These are phyloP conservation scores for Colossoma macropomum DNA, from an alignment of 2,113 vertebrate species.

Conservation along the genomic window DNA sequence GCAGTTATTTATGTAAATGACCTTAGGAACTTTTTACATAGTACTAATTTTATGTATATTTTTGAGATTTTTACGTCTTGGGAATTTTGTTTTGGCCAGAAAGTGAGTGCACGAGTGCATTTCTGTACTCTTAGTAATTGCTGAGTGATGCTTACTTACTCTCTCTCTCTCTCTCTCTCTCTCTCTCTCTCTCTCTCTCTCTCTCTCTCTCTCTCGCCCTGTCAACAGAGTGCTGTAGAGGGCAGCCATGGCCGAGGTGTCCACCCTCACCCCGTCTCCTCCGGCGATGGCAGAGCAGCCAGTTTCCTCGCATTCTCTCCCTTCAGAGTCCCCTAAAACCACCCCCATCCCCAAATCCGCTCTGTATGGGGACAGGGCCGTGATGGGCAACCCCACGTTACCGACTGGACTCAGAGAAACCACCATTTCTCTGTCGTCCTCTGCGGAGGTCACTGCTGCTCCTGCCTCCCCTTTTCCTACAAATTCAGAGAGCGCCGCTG, in stretches of 20 bases:
- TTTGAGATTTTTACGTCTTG: no score
- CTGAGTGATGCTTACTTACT: background rate
- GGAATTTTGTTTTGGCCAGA: no score
- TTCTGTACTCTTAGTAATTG: no score
- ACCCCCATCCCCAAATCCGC: slow-evolving; percentile 65
- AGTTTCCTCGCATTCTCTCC: slow-evolving; percentile 58
- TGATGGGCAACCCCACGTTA: slow-evolving; percentile 53
- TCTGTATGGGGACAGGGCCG: slow-evolving; percentile 67
- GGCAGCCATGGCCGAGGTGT: slow-evolving; percentile 78
- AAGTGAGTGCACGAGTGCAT: no score
- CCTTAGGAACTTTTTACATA: no score
- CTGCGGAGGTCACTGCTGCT: background rate
- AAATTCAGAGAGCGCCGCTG: background rate
- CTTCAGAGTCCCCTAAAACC: slow-evolving; percentile 51
- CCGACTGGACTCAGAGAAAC: background rate
- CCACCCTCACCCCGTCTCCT: slow-evolving; percentile 71
- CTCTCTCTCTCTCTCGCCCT: background rate
- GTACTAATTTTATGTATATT: no score
- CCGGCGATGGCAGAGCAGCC: slow-evolving; percentile 67
- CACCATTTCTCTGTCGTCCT: background rate
- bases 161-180: background rate
- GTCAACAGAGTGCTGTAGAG: slow-evolving; percentile 56
- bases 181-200: background rate
- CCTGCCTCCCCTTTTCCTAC: background rate
- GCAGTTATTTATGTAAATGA: no score